A percentile compares a stretch with the other conserved stretches of the same genome.
phyloP scores from a whole-genome alignment of 1,140 invertebrate genomes.

The Muscidifurax raptorellus region DNA sequence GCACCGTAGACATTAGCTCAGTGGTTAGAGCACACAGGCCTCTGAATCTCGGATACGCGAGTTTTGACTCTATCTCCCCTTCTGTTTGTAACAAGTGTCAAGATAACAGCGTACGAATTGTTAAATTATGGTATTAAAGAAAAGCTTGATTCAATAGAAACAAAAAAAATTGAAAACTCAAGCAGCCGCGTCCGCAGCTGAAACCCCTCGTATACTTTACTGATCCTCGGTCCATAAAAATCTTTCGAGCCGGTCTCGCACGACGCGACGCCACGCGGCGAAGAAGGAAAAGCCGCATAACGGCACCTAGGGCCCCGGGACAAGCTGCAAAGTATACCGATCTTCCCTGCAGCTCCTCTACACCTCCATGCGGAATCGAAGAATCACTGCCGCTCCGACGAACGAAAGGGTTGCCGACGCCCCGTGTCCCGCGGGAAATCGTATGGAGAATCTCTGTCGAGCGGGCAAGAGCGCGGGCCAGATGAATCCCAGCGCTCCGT shows the following conservation, averaged over 20 bases:
- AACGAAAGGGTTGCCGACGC: not conserved
- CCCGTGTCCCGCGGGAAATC: slow-evolving; percentile 46
- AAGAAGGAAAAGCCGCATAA: not conserved
- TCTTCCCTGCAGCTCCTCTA: not conserved
- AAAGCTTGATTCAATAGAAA: not conserved
- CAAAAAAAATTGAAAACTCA: not conserved
- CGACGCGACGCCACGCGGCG: not conserved
- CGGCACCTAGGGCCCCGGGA: not conserved
- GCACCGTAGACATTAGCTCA: too few species aligned
- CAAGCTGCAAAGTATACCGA: not conserved
- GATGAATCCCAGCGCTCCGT: not conserved
- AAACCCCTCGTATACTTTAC: not conserved
- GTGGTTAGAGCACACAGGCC: too few species aligned
- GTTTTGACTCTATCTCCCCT: too few species aligned
- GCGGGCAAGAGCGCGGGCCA: not conserved
- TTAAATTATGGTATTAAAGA: too few species aligned
- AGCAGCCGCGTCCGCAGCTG: too few species aligned
- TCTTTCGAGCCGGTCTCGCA: not conserved
- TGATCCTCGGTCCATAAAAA: not conserved
- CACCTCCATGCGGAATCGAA: slow-evolving; percentile 12
- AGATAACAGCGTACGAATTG: too few species aligned
- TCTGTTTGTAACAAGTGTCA: too few species aligned
- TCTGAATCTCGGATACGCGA: too few species aligned
- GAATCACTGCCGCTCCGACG: slow-evolving; percentile 23
- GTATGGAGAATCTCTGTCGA: slow-evolving; percentile 28